phyloP scores from a whole-genome alignment of 1,140 invertebrate genomes.

The Pantala flavescens region DNA sequence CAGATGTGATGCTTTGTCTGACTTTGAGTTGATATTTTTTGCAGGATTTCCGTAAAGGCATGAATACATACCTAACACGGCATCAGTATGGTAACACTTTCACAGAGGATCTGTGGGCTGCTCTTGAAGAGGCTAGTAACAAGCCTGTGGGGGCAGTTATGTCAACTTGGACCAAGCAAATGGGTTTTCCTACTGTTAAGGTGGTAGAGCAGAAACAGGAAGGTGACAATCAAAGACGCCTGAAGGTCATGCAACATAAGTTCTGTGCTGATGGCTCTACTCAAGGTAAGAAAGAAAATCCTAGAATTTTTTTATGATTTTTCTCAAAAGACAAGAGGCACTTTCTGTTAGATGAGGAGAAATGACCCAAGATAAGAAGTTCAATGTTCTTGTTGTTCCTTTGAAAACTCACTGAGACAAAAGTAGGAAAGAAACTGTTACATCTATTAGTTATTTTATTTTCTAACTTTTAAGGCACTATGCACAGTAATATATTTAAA shows the following conservation, averaged over 20 bases:
- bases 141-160: slow-evolving; percentile 88
- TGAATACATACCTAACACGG: slow-evolving; percentile 82
- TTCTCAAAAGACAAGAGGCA: no score
- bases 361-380: not conserved
- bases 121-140: slow-evolving; percentile 76
- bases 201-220: slow-evolving; percentile 40
- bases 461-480: no score
- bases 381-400: no score
- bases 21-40: slow-evolving; percentile 19
- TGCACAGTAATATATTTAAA: no score
- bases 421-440: no score
- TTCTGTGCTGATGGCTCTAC: slow-evolving; percentile 71
- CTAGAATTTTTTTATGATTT: no score
- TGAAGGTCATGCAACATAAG: slow-evolving; percentile 71
- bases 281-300: not conserved
- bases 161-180: slow-evolving; percentile 89
- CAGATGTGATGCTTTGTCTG: no score
- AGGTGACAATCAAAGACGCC: slow-evolving; percentile 43
- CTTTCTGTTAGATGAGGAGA: slow-evolving; percentile 12
- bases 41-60: slow-evolving; percentile 82
- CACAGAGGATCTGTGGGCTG: slow-evolving; percentile 90
- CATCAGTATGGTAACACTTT: slow-evolving; percentile 85
- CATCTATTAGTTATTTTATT: no score
- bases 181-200: slow-evolving; percentile 71
- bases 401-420: no score